Conservation (phyloP, 2,113 vertebrate genomes). For the Callithrix jacchus region DNA sequence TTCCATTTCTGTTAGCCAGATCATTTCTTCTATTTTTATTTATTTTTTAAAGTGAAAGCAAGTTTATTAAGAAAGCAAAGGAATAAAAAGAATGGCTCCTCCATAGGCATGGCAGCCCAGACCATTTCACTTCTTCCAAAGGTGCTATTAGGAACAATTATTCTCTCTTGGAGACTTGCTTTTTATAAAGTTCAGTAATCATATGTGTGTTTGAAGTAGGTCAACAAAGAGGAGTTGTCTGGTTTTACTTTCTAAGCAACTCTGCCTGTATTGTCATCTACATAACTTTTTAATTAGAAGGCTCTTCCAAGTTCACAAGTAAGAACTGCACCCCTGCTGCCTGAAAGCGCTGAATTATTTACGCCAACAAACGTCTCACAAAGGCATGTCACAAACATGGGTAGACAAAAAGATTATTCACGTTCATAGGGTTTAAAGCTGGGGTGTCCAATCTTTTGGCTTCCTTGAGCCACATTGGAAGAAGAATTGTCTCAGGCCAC, state of each 20-base stretch:
- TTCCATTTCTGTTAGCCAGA: not conserved
- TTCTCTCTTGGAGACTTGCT: not conserved
- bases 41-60: too few relatives aligned
- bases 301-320: not conserved
- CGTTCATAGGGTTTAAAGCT: not conserved
- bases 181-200: slow-evolving; percentile 21
- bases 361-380: not conserved
- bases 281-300: slow-evolving; percentile 21
- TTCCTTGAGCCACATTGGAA: too few relatives aligned
- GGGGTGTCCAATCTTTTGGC: too few relatives aligned
- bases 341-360: not conserved
- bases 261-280: not conserved
- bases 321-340: not conserved
- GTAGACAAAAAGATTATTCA: not conserved
- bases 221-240: not conserved
- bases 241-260: not conserved
- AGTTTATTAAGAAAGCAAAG: too few relatives aligned
- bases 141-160: not conserved
- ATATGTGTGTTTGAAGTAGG: slow-evolving; percentile 16
- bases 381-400: not conserved
- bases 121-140: slow-evolving; percentile 5
- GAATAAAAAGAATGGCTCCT: too few relatives aligned
- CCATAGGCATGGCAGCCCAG: too few relatives aligned
- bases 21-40: not conserved
- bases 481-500: too few relatives aligned